phyloP scores from a whole-genome alignment of 2,113 vertebrate species.

The Amphiprion ocellaris region DNA sequence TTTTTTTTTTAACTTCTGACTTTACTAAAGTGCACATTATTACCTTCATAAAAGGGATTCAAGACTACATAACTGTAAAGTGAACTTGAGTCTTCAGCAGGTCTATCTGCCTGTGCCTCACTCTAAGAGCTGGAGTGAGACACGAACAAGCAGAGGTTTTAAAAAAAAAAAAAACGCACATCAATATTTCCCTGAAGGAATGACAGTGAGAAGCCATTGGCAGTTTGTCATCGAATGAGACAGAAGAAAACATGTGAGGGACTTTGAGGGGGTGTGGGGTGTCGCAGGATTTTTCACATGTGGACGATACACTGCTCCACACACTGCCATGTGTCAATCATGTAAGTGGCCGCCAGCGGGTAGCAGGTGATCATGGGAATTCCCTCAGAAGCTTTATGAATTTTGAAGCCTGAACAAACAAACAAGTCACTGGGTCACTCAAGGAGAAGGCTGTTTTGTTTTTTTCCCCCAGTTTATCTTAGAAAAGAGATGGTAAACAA shows the following conservation, averaged over 20 bases:
- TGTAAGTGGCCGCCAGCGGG: conserved; percentile 69
- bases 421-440: conserved; percentile 82
- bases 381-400: conserved; percentile 87
- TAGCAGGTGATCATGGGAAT: conserved; percentile 82
- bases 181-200: conserved; percentile 5
- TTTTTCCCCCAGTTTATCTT: background rate
- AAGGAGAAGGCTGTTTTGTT: conserved; percentile 80
- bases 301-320: conserved; percentile 9
- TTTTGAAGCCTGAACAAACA: conserved; percentile 92
- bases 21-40: no score
- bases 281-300: conserved; percentile 19
- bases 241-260: conserved; percentile 4
- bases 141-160: no score
- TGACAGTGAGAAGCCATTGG: background rate
- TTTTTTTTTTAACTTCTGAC: no score
- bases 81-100: no score
- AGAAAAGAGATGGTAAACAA: conserved; percentile 11
- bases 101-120: no score
- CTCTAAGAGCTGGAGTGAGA: no score
- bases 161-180: background rate
- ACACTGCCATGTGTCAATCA: conserved; percentile 57
- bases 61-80: no score
- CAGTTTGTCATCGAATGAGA: conserved; percentile 14
- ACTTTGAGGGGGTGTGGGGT: background rate
- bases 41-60: no score